Percentiles rank a stretch among this genome's conserved stretches.
These are phyloP conservation scores for Bugulina stolonifera DNA, from an alignment of 2,888 invertebrate genomes.

Conservation along the genomic window DNA sequence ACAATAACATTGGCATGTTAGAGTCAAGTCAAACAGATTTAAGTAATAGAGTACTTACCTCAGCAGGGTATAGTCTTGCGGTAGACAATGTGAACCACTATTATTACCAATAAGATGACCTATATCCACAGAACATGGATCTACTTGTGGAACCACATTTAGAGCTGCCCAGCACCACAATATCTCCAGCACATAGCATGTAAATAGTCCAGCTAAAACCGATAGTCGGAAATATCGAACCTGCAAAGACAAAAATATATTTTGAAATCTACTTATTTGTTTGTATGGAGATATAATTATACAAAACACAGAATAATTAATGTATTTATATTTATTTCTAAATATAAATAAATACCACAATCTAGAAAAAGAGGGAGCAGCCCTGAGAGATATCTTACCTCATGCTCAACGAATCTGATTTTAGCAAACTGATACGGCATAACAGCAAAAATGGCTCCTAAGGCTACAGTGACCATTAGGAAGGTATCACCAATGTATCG, in stretches of 20 bases:
- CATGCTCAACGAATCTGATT: background rate
- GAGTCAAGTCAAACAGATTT: no score
- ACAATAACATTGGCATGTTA: no score
- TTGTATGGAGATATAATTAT: no score
- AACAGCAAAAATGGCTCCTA: background rate
- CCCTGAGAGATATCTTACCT: no score
- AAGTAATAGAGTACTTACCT: no score
- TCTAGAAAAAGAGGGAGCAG: no score
- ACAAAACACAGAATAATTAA: no score
- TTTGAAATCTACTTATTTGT: no score
- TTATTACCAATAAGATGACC: background rate
- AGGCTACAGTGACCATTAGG: background rate
- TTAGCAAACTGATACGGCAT: background rate
- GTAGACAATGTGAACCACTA: background rate
- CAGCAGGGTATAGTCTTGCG: background rate
- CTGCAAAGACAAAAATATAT: background rate
- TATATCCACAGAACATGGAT: conserved; percentile 25
- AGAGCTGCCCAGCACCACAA: conserved; percentile 51
- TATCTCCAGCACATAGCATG: conserved; percentile 45
- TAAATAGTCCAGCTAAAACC: conserved; percentile 32
- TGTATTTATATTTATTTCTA: no score
- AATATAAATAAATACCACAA: no score
- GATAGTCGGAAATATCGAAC: conserved; percentile 22
- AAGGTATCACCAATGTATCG: background rate
- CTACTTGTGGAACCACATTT: conserved; percentile 47